Conservation (phyloP, 2,888 invertebrate species). For the Ephialtes manifestator region DNA sequence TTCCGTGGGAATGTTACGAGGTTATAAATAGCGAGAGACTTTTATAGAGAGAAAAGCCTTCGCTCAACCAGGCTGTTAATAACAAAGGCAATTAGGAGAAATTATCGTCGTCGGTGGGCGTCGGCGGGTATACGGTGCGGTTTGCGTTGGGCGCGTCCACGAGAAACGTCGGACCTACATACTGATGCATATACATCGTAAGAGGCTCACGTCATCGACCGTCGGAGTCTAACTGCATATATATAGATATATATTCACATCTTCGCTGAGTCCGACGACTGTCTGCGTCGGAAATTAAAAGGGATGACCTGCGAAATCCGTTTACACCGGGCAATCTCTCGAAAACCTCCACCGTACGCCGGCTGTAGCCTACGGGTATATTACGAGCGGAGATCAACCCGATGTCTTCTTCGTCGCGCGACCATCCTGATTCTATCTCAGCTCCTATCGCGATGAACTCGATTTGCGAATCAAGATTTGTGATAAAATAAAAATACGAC, state of each 20-base stretch:
- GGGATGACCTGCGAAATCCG: slow-evolving; percentile 75
- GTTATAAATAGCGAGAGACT: slow-evolving; percentile 60
- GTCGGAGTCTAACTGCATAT: slow-evolving; percentile 7
- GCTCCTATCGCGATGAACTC: slow-evolving; percentile 38
- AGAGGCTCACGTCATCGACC: slow-evolving; percentile 74
- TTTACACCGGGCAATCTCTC: slow-evolving; percentile 63
- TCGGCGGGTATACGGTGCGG: slow-evolving; percentile 50
- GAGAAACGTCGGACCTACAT: slow-evolving; percentile 57
- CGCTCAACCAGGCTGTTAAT: slow-evolving; percentile 71
- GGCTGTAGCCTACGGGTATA: slow-evolving; percentile 39
- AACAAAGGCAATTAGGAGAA: slow-evolving; percentile 80
- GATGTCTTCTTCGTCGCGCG: slow-evolving; percentile 24
- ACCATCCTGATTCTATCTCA: slow-evolving; percentile 25
- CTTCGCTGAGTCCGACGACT: slow-evolving; percentile 27
- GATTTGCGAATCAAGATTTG: slow-evolving; percentile 29
- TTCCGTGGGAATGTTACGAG: slow-evolving; percentile 56
- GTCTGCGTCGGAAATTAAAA: slow-evolving; percentile 73
- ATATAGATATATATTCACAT: background rate
- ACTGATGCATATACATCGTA: slow-evolving; percentile 45
- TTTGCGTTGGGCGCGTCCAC: slow-evolving; percentile 67
- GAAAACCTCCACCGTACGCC: slow-evolving; percentile 45
- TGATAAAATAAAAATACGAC: slow-evolving; percentile 26
- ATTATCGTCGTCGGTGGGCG: slow-evolving; percentile 80
- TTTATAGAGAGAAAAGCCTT: slow-evolving; percentile 46
- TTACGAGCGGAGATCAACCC: slow-evolving; percentile 40